Evolutionary conservation across 2,888 invertebrate genomes (phyloP), one percentile per base, ranked within the genome.

Genomic region (Trichacis sp.): DNA sequence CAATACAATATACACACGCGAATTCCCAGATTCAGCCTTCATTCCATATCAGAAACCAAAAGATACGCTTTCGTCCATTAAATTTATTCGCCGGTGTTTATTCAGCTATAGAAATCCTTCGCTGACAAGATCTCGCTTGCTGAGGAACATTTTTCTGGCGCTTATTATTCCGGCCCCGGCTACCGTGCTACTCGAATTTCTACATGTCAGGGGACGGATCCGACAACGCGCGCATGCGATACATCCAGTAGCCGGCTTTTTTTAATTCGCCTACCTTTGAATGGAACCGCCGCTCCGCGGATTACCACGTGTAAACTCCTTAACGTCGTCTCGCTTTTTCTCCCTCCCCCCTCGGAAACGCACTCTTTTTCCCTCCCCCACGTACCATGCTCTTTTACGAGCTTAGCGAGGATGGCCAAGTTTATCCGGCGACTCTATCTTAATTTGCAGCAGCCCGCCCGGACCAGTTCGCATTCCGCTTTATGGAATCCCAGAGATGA

Each of bases 401-500:
- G n/a, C n/a, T n/a, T n/a, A n/a, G n/a, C n/a, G 62, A 64, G 57
- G 64, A 70, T 64, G 60, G 45, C 55, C 56, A 58, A 56, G 65
- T 68, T 72, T 73, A 70, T 73, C 69, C 73, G 11, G 68, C 71
- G n/a, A 73, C 71, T 70, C 69, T 68, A 73, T 74, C 74, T 74
- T 74, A 73, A 73, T 73, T 72, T 70, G n/a, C 59, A 55, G 45
- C 43, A 17, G 20, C 59, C 51, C 50, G 54, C 47, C 52, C 57
- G 50, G 57, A 45, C 58, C 60, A 56, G 61, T 64, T 69, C 56
- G 68, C 64, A 57, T 77, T 73, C 69, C 61, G 67, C 57, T 76
- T 77, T 71, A 77, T 71, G 76, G 75, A 77, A 76, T 59, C 50
- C 68, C 58, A 68, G 55, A 51, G 70, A 73, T 77, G 78, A 79